These are phyloP conservation scores for Euzophera pinguis DNA, from an alignment of 2,888 invertebrate genomes.

Conservation along the genomic window DNA sequence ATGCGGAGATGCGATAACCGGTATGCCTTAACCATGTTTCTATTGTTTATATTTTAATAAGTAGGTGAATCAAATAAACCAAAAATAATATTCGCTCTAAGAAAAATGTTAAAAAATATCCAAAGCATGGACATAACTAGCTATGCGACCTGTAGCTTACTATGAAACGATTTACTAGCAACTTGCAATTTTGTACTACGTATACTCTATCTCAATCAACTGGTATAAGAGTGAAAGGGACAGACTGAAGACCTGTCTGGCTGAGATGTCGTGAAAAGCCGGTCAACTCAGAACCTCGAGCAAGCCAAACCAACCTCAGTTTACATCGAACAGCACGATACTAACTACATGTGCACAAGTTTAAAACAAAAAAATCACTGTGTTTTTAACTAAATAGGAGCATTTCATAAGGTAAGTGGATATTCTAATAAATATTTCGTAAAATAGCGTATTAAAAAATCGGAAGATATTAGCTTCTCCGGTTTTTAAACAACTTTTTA, in stretches of 20 bases:
- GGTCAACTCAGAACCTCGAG: not conserved
- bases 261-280: conserved; percentile 2
- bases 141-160: conserved; percentile 27
- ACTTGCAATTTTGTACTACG: conserved; percentile 19
- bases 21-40: no score
- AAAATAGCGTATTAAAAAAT: no score
- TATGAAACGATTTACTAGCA: conserved; percentile 16
- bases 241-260: conserved; percentile 6
- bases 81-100: not conserved
- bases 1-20: no score
- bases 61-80: no score
- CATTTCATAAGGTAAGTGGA: not conserved
- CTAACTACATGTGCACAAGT: not conserved
- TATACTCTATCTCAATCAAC: conserved; percentile 13
- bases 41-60: not conserved
- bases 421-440: not conserved
- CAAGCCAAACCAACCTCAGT: conserved; percentile 29
- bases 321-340: conserved; percentile 17
- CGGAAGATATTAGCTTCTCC: not conserved
- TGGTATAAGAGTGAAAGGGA: conserved; percentile 11
- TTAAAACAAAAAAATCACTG: not conserved
- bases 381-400: not conserved
- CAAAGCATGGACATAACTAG: conserved; percentile 20
- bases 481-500: not conserved
- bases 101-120: not conserved